Conservation (phyloP, 1,140 invertebrate species). For the Nomia melanderi region DNA sequence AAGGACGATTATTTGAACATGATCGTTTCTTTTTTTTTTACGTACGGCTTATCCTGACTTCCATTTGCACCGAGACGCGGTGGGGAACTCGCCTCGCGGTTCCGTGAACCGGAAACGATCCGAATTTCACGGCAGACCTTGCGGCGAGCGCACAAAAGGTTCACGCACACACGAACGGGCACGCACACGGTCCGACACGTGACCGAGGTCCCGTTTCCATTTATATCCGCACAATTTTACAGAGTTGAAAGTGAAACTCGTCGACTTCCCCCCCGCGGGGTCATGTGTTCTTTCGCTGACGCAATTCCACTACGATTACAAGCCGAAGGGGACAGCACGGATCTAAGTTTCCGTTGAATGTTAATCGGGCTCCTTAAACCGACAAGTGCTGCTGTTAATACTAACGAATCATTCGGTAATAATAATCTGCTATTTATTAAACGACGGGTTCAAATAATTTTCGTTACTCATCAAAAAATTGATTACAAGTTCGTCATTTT, state of each 20-base stretch:
- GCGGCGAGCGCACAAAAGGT: background rate
- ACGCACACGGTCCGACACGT: conserved; percentile 13
- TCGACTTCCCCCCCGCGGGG: background rate
- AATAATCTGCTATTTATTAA: background rate
- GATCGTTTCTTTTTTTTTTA: background rate
- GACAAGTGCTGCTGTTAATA: background rate
- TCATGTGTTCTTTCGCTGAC: background rate
- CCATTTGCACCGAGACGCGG: background rate
- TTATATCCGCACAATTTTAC: conserved; percentile 14
- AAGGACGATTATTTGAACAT: too few relatives aligned
- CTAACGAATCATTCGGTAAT: background rate
- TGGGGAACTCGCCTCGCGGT: background rate
- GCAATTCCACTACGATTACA: background rate
- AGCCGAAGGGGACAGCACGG: background rate
- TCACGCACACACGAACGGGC: background rate
- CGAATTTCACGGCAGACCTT: background rate
- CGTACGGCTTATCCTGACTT: background rate
- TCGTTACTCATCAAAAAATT: too few relatives aligned
- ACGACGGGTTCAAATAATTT: background rate
- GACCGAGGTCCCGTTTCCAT: conserved; percentile 9
- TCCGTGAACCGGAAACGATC: conserved; percentile 2
- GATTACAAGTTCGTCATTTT: background rate
- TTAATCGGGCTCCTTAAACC: too few relatives aligned
- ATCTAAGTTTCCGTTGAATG: too few relatives aligned
- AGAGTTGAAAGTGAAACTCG: background rate